Evolutionary conservation across 2,888 invertebrate genomes (phyloP).

Genomic region (Apotomis betuletana): DNA sequence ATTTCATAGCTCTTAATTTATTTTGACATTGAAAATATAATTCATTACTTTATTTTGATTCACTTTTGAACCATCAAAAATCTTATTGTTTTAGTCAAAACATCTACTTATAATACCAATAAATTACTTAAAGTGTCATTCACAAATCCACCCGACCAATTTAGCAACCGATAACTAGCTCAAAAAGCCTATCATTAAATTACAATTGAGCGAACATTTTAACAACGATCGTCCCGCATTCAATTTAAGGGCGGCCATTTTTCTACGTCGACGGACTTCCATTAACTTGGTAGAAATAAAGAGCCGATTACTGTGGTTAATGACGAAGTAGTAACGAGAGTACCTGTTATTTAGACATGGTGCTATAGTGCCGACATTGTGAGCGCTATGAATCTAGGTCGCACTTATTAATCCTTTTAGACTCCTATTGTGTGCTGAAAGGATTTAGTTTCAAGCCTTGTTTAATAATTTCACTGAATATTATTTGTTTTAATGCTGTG

Average conservation of each 20-base stretch:
- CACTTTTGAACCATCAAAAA: too few relatives aligned
- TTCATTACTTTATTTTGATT: too few relatives aligned
- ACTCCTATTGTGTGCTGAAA: conserved; percentile 31
- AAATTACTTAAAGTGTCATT: background rate
- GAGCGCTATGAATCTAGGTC: conserved; percentile 35
- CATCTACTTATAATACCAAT: background rate
- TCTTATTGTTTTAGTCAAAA: too few relatives aligned
- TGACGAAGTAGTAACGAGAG: conserved; percentile 47
- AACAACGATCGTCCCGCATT: conserved; percentile 62
- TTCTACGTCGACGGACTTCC: conserved; percentile 58
- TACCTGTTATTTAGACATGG: conserved; percentile 32
- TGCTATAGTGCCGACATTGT: conserved; percentile 29
- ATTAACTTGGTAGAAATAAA: conserved; percentile 62
- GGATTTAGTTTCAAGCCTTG: conserved; percentile 29
- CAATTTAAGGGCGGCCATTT: conserved; percentile 63
- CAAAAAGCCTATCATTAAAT: conserved; percentile 57
- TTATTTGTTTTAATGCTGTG: conserved; percentile 8
- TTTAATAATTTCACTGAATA: conserved; percentile 15
- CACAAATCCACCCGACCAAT: conserved; percentile 5
- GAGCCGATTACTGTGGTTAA: conserved; percentile 63
- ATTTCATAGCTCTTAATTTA: too few relatives aligned
- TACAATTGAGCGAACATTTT: conserved; percentile 66
- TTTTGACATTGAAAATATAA: too few relatives aligned
- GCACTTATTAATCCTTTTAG: conserved; percentile 39
- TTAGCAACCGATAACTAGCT: conserved; percentile 41